Evolutionary conservation across 2,797 vertebrate species (phyloP).

Genomic region (Chaetophractus vellerosus): DNA sequence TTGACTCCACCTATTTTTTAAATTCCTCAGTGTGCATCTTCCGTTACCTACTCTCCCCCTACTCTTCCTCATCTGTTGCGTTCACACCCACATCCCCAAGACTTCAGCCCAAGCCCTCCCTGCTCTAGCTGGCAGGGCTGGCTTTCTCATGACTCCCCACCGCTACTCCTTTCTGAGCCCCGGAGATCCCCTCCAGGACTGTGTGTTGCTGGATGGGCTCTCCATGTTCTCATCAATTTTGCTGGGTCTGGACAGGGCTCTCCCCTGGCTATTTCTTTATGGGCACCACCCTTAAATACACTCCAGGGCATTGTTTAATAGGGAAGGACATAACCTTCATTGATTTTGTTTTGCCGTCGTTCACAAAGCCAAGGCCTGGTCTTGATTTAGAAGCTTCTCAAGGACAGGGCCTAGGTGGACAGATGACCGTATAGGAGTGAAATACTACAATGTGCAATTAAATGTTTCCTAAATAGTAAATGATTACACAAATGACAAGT

Average conservation of each 20-base stretch:
- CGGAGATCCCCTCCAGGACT: background rate
- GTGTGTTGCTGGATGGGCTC: background rate
- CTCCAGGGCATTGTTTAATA: background rate
- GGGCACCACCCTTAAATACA: background rate
- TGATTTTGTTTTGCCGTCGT: background rate
- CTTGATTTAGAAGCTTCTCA: background rate
- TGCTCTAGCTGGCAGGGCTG: background rate
- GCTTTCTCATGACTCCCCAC: background rate
- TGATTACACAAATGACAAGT: background rate
- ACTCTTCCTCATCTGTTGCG: background rate
- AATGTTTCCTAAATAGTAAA: background rate
- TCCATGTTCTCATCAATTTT: background rate
- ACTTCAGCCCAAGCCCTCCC: background rate
- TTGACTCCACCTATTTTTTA: background rate
- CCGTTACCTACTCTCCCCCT: background rate
- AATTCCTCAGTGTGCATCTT: background rate
- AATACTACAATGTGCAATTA: background rate
- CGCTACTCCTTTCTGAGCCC: background rate
- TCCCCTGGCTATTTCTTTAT: background rate
- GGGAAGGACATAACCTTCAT: too few relatives aligned
- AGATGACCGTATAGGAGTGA: background rate
- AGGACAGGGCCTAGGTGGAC: background rate
- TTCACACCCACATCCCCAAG: background rate
- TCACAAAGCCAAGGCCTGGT: background rate
- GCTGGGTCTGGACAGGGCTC: fast-evolving